Evolutionary conservation across 2,797 vertebrate genomes (phyloP).

Genomic region (Chromis chromis): DNA sequence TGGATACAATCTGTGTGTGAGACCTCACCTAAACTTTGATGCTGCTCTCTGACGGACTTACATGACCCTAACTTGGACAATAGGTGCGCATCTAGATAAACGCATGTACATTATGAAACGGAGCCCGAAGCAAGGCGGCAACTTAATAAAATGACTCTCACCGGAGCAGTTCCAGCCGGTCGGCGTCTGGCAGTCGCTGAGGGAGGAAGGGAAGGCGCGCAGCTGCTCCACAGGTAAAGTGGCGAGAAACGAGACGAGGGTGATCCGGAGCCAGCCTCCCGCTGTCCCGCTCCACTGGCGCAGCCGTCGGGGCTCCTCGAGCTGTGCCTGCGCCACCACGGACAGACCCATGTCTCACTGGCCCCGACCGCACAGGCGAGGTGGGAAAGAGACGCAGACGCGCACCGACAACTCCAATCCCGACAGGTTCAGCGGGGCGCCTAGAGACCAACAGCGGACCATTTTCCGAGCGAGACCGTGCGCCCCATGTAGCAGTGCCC

Average conservation of each 20-base stretch:
- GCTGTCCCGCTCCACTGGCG: conserved; percentile 87
- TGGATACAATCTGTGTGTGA: not conserved
- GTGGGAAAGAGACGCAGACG: conserved; percentile 69
- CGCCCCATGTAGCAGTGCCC: conserved; percentile 83
- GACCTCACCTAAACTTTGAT: conserved; percentile 51
- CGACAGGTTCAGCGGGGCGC: conserved; percentile 73
- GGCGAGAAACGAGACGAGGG: conserved; percentile 88
- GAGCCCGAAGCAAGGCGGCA: not conserved
- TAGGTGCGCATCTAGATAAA: not conserved
- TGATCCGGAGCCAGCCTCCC: conserved; percentile 90
- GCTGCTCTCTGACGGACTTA: not conserved
- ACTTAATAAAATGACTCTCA: conserved; percentile 78
- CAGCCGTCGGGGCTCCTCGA: conserved; percentile 76
- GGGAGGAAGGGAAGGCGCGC: conserved; percentile 96
- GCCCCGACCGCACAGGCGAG: conserved; percentile 71
- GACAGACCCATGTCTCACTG: conserved; percentile 83
- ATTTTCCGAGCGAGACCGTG: conserved; percentile 83
- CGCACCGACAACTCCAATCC: conserved; percentile 78
- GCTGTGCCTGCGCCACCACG: conserved; percentile 70
- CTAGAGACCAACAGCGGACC: conserved; percentile 76
- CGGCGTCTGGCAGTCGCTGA: conserved; percentile 98
- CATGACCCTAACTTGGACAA: conserved; percentile 2
- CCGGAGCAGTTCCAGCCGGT: conserved; percentile 99
- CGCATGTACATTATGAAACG: not conserved
- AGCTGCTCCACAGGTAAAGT: conserved; percentile 93